Conservation (phyloP, 2,113 vertebrate species). For the Dryoscopus gambensis region DNA sequence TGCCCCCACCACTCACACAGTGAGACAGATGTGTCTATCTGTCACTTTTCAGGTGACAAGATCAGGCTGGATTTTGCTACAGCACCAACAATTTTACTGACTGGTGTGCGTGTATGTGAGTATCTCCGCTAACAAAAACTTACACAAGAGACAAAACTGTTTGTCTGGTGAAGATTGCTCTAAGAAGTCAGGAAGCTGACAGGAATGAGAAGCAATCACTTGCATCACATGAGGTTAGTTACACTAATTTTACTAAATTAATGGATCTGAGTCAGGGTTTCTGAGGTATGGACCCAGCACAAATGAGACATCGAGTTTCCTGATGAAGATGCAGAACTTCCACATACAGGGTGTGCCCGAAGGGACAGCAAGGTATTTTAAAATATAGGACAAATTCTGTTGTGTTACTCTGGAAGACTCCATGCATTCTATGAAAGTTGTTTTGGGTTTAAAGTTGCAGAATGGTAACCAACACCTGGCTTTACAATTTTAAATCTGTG, state of each 20-base stretch:
- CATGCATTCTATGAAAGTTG: background rate
- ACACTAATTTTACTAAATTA: background rate
- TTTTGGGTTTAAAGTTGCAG: background rate
- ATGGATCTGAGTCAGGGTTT: background rate
- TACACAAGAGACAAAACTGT: background rate
- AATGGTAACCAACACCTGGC: background rate
- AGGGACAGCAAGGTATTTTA: background rate
- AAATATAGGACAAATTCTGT: background rate
- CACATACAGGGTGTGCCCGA: background rate
- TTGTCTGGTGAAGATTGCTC: background rate
- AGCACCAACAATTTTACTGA: background rate
- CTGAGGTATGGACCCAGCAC: background rate
- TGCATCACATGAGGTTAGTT: background rate
- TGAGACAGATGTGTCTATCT: background rate
- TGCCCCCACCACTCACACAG: rapidly evolving
- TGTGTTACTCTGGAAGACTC: background rate
- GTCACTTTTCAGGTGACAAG: background rate
- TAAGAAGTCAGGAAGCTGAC: background rate
- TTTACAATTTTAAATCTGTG: background rate
- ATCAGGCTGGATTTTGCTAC: background rate
- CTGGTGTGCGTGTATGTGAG: background rate
- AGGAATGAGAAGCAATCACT: background rate
- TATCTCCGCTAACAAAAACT: background rate
- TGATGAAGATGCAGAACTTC: background rate
- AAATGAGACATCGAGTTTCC: background rate